Conservation (phyloP, 2,113 vertebrate species). For the Pogona vitticeps region DNA sequence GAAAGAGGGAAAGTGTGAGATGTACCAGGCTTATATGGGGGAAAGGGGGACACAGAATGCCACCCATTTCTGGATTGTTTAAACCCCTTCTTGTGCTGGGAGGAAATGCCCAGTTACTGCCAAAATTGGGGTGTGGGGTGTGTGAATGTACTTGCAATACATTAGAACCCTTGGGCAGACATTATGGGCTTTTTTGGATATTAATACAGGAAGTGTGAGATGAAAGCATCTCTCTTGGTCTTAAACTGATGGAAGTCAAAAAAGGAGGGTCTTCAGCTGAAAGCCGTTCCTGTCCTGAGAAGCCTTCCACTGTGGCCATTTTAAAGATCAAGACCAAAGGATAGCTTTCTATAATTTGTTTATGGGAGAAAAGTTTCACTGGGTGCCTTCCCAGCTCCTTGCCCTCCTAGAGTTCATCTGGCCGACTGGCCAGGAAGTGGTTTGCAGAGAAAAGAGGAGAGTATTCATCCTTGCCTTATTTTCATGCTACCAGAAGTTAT, state of each 20-base stretch:
- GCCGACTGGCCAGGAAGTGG: slow-evolving; percentile 14
- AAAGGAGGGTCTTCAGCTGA: too few species aligned
- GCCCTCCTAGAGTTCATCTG: neutral
- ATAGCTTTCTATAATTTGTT: neutral
- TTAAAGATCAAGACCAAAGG: fast-evolving
- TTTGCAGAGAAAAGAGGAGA: neutral
- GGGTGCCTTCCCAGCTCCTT: neutral
- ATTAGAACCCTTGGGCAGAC: neutral
- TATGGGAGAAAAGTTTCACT: neutral
- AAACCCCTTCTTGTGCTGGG: too few species aligned
- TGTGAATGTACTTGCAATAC: neutral
- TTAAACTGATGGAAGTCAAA: neutral
- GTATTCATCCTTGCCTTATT: slow-evolving; percentile 25
- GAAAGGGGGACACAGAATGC: too few species aligned
- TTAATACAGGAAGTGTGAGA: neutral
- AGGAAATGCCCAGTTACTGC: neutral
- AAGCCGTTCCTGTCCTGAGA: neutral
- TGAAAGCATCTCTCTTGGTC: neutral
- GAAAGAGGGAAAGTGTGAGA: too few species aligned
- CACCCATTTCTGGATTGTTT: too few species aligned
- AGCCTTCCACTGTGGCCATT: neutral
- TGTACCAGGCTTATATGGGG: too few species aligned
- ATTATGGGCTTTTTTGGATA: neutral
- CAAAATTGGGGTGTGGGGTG: neutral
- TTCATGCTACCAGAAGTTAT: slow-evolving; percentile 13